Base-by-base conservation (phyloP, 2,888 invertebrate species). In the Mesorhabditis sp. region DNA sequence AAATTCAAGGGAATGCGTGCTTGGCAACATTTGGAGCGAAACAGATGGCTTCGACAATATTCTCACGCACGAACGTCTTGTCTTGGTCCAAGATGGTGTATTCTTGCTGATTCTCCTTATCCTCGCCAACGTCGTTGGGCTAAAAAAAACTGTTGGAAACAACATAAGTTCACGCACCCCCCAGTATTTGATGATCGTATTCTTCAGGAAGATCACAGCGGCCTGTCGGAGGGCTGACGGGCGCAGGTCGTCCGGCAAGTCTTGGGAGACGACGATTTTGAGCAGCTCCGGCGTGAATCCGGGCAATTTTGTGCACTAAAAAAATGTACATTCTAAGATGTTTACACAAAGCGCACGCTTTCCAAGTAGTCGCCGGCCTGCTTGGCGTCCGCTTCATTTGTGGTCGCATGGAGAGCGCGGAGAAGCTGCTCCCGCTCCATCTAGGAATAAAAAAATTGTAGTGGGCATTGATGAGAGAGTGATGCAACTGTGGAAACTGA, bases 11-110 rank as follows among this genome's bases (percentile, higher is more conserved):
- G 58, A n/a, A 10, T 50, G 15, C 13, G 7, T 10, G 69, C 72
- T 69, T 41, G 6, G 68, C 69, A n/a, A 64, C 43, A 62, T 71
- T 67, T 4, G 66, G n/a, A 7, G 74, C 68, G 15, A 70, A 64
- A 50, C 70, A 70, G 69, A 95, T 91, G 64, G 96, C 95, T 87
- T 96, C 95, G n/a, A 98, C 92, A 81, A 98, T 92, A 72, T 92
- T 91, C 83, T 93, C 93, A 73, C 97, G 90, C 79, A 98, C 92
- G 89, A 94, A 91, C 10, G 92, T 92, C 80, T 94, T 90, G 88
- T 98, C 98, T 86, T 96, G 95, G 87, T 98, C 97, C 83, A 96
- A 95, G 82, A 97, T 91, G 78, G 90, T 91, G 88, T 94, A 96
- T 41, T 91, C 82, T 4, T 63, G 28, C 28, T 28, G 66, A 28